Evolutionary conservation across 92 coral and sea anemone species (phyloP).

Genomic region (Epizoanthus scotinus): DNA sequence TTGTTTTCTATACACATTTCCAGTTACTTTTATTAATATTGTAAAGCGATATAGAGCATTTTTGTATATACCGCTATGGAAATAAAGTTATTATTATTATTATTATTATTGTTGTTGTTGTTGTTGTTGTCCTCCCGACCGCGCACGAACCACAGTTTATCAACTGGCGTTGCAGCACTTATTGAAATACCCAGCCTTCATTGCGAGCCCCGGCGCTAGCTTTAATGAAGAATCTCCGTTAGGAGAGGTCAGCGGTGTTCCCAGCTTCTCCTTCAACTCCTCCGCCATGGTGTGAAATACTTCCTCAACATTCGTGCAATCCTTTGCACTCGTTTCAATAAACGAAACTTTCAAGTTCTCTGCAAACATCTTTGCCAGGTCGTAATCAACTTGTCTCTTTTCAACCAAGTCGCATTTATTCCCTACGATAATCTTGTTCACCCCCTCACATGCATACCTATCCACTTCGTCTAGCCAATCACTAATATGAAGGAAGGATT

Average conservation of each 20-base stretch:
- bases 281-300: conserved; percentile 95
- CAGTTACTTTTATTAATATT: no score
- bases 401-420: conserved; percentile 91
- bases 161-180: conserved; percentile 55
- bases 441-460: conserved; percentile 87
- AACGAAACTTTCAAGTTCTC: conserved; percentile 83
- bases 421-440: conserved; percentile 85
- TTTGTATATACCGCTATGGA: no score
- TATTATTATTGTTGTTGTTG: no score
- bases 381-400: conserved; percentile 82
- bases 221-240: conserved; percentile 46
- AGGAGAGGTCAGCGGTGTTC: conserved; percentile 79
- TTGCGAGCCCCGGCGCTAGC: conserved; percentile 51
- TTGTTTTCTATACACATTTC: no score
- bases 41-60: no score
- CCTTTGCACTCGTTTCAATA: conserved; percentile 97
- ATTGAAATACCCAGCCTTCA: conserved; percentile 45
- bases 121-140: not conserved
- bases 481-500: conserved; percentile 78
- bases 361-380: conserved; percentile 80
- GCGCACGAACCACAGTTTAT: not conserved
- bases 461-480: conserved; percentile 91
- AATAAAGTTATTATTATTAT: no score
- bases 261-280: conserved; percentile 84
- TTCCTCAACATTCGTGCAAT: conserved; percentile 86